phyloP scores from a whole-genome alignment of 2,797 vertebrate species.

The Eutrigla gurnardus region DNA sequence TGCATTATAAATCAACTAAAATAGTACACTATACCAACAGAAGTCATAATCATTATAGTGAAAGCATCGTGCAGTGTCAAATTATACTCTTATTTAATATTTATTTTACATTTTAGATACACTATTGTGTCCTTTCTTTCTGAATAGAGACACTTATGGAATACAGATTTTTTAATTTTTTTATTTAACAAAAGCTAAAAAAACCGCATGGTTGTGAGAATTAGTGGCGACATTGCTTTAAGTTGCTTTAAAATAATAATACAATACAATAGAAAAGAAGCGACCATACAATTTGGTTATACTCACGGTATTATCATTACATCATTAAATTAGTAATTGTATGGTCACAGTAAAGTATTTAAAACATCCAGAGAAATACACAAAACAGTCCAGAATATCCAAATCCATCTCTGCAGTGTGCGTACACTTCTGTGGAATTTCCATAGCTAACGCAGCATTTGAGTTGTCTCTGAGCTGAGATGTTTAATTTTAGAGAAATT shows the following conservation, averaged over 20 bases:
- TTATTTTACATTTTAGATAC: slow-evolving; percentile 45
- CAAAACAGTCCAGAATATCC: slow-evolving; percentile 47
- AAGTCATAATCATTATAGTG: slow-evolving; percentile 53
- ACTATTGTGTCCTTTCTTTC: slow-evolving; percentile 23
- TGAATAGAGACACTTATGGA: slow-evolving; percentile 38
- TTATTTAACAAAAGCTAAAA: slow-evolving; percentile 28
- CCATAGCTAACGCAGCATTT: slow-evolving; percentile 15
- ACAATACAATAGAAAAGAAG: slow-evolving; percentile 41
- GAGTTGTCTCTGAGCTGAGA: slow-evolving; percentile 43
- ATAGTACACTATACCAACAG: slow-evolving; percentile 58
- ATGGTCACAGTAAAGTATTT: slow-evolving; percentile 33
- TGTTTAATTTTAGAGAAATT: slow-evolving; percentile 52
- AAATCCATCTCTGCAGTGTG: slow-evolving; percentile 30
- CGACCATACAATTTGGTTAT: slow-evolving; percentile 56
- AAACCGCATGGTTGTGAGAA: slow-evolving; percentile 23
- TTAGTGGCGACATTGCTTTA: slow-evolving; percentile 25
- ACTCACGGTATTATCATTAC: slow-evolving; percentile 58
- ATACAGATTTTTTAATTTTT: slow-evolving; percentile 31
- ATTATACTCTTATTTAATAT: slow-evolving; percentile 66
- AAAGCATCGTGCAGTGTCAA: slow-evolving; percentile 62
- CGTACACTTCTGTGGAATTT: slow-evolving; percentile 25
- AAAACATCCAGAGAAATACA: slow-evolving; percentile 51
- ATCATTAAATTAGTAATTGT: slow-evolving; percentile 46
- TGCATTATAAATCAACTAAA: slow-evolving; percentile 82
- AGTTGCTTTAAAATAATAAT: slow-evolving; percentile 20